phyloP scores from a whole-genome alignment of 2,797 vertebrate genomes.

The Etheostoma perlongum region DNA sequence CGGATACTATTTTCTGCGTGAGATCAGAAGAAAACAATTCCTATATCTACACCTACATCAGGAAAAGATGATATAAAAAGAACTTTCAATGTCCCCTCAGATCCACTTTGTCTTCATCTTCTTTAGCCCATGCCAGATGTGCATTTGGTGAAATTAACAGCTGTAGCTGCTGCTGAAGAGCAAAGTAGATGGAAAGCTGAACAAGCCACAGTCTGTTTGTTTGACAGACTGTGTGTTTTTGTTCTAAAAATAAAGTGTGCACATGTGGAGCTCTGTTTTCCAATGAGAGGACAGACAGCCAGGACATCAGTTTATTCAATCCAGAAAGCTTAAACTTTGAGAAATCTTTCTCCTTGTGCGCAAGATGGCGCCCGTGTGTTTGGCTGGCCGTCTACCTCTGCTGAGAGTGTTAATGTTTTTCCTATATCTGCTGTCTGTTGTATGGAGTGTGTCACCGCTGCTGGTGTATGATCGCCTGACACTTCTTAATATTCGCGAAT shows the following conservation, averaged over 20 bases:
- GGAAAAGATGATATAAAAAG: background rate
- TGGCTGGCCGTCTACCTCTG: no score
- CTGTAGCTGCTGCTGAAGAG: background rate
- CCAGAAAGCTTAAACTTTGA: background rate
- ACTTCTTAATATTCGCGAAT: no score
- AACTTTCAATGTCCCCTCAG: background rate
- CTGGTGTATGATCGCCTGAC: no score
- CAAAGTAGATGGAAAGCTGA: background rate
- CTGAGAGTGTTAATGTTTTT: no score
- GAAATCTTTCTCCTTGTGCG: background rate
- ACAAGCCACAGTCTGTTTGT: slow-evolving; percentile 36
- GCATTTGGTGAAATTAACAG: slow-evolving; percentile 1
- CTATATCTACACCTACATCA: background rate
- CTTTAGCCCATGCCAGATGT: background rate
- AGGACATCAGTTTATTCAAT: background rate
- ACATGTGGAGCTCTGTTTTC: slow-evolving; percentile 19
- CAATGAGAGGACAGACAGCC: background rate
- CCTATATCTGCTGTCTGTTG: no score
- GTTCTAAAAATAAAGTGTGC: background rate
- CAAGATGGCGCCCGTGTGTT: no score
- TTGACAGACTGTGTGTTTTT: slow-evolving; percentile 8
- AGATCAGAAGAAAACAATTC: slow-evolving; percentile 1
- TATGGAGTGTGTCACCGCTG: no score
- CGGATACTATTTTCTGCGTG: background rate
- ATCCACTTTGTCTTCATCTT: background rate